A percentile compares a stretch with the other conserved stretches of the same genome.
Evolutionary conservation across 1,140 invertebrate genomes (phyloP).

Genomic region (Pseudomyrmex concolor): DNA sequence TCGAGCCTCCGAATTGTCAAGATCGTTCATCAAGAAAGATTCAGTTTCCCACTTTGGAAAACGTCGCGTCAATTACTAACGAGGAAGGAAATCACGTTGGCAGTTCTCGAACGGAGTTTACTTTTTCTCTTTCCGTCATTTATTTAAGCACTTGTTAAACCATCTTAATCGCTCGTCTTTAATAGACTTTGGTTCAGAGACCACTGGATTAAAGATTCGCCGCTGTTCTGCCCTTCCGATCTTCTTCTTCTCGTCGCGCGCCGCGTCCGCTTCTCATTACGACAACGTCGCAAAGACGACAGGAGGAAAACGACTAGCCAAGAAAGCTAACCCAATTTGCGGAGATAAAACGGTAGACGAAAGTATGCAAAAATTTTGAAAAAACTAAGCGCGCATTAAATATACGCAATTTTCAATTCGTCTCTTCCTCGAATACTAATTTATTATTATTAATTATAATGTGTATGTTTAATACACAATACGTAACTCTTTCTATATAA

Average conservation of each 20-base stretch:
- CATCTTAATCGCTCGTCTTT: slow-evolving; percentile 36
- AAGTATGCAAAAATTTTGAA: slow-evolving; percentile 38
- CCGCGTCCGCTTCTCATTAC: slow-evolving; percentile 41
- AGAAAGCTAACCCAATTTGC: slow-evolving; percentile 71
- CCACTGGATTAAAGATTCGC: slow-evolving; percentile 11
- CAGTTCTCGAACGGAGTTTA: background rate
- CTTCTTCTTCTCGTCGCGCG: too few species aligned
- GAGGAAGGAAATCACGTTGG: background rate
- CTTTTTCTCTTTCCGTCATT: slow-evolving; percentile 25
- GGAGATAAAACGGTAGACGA: slow-evolving; percentile 63
- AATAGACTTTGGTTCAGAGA: slow-evolving; percentile 11
- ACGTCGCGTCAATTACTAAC: slow-evolving; percentile 41
- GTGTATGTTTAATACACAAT: too few species aligned
- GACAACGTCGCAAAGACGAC: slow-evolving; percentile 34
- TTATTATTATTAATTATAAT: too few species aligned
- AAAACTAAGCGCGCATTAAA: slow-evolving; percentile 6
- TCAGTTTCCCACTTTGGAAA: background rate
- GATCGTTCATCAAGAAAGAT: background rate
- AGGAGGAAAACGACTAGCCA: slow-evolving; percentile 8
- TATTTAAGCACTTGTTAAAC: slow-evolving; percentile 48
- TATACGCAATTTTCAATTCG: background rate
- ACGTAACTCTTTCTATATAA: too few species aligned
- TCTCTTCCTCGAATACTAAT: background rate
- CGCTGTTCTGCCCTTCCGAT: background rate
- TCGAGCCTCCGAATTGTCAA: background rate